Evolutionary conservation across 2,113 vertebrate species (phyloP).

Genomic region (Apodemus speciosus): DNA sequence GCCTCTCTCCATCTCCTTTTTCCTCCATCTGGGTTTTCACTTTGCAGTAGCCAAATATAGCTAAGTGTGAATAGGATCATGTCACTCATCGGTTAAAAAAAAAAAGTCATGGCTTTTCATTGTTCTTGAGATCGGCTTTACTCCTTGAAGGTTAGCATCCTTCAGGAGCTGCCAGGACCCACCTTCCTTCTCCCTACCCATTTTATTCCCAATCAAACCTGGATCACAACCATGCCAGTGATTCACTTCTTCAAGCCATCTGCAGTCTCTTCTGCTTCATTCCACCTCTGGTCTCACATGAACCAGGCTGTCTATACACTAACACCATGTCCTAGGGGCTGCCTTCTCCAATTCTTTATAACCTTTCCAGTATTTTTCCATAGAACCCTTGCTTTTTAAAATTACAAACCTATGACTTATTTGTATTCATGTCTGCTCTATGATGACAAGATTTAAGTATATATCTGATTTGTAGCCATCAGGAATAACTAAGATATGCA

Average conservation of each 20-base stretch:
- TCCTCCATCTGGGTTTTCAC: constrained; percentile 4
- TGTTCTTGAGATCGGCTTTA: background rate
- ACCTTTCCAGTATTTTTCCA: background rate
- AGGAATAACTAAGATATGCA: background rate
- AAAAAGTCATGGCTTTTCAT: background rate
- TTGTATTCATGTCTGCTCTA: background rate
- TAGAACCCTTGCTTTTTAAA: constrained; percentile 20
- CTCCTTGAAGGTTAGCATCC: background rate
- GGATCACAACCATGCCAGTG: background rate
- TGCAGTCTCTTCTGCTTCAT: background rate
- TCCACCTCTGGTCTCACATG: background rate
- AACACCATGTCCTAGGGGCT: background rate
- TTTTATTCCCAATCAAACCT: background rate
- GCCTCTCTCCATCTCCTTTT: background rate
- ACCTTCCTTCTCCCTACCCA: background rate
- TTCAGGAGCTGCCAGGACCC: background rate
- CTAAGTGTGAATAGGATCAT: background rate
- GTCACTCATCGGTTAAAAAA: background rate
- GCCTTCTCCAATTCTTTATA: background rate
- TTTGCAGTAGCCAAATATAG: constrained; percentile 27
- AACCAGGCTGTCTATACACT: background rate
- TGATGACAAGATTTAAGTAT: background rate
- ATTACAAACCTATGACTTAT: background rate
- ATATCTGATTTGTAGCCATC: background rate
- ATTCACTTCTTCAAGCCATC: background rate